Evolutionary conservation across 2,888 invertebrate genomes (phyloP), one percentile per base, ranked within the genome.

Genomic region (Diplolepis rosae): DNA sequence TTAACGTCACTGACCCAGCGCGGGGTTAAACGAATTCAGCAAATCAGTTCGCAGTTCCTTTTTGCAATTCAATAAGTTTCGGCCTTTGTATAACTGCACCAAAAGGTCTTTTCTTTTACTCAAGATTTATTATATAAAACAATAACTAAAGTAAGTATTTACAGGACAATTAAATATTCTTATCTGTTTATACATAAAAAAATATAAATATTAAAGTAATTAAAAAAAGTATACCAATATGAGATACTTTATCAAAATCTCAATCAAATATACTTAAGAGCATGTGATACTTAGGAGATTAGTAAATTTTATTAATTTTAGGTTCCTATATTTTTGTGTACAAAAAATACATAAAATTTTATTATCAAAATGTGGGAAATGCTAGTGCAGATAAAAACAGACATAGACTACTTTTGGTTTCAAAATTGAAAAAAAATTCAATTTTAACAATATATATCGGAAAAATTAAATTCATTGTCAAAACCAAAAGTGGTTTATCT

Each of bases 251-350:
- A 83, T 83, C 83, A 71, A 48, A 74, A 67, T 75, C 72, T 82
- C 76, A 70, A 68, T 76, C 77, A 82, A 82, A 81, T 79, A 81
- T 72, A 79, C 76, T 80, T n/a, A n/a, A n/a, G n/a, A n/a, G n/a
- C n/a, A n/a, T n/a, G n/a, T n/a, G n/a, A n/a, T n/a, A n/a, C n/a
- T n/a, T n/a, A n/a, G n/a, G n/a, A n/a, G n/a, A n/a, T n/a, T n/a
- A n/a, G n/a, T n/a, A n/a, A n/a, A n/a, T n/a, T n/a, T n/a, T n/a
- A n/a, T n/a, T n/a, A n/a, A n/a, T n/a, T n/a, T n/a, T n/a, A n/a
- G n/a, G n/a, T n/a, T n/a, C n/a, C n/a, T n/a, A n/a, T n/a, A n/a
- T n/a, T n/a, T n/a, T n/a, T n/a, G n/a, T n/a, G n/a, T n/a, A n/a
- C n/a, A n/a, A n/a, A n/a, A n/a, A n/a, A n/a, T n/a, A n/a, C n/a